Conservation (phyloP, 2,888 invertebrate species). For the Drosophila formosana region DNA sequence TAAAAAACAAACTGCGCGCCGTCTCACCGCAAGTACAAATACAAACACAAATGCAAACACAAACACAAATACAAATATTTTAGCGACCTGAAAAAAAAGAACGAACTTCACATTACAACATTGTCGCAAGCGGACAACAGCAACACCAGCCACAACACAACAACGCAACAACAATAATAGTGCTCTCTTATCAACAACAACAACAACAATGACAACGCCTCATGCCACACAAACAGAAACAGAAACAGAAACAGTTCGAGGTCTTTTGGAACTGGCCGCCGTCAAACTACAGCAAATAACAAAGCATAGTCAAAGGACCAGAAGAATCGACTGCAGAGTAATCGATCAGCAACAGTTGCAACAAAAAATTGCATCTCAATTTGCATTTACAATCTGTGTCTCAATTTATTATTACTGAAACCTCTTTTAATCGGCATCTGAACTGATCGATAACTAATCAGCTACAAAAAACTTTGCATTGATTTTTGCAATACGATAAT, state of each 20-base stretch:
- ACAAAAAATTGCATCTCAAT: too few relatives aligned
- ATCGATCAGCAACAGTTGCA: neutral
- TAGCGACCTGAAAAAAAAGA: constrained; percentile 60
- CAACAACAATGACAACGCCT: constrained; percentile 39
- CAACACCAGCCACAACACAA: constrained; percentile 31
- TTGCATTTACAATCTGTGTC: too few relatives aligned
- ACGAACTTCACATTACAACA: constrained; percentile 51
- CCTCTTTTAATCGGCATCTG: too few relatives aligned
- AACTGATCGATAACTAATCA: too few relatives aligned
- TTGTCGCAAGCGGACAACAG: constrained; percentile 43
- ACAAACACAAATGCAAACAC: constrained; percentile 64
- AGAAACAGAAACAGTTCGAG: constrained; percentile 44
- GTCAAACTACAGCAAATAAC: constrained; percentile 12
- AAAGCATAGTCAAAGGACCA: neutral
- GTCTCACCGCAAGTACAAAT: constrained; percentile 52
- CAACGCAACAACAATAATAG: constrained; percentile 26
- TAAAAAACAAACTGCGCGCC: constrained; percentile 43
- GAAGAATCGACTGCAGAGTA: neutral
- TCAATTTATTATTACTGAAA: too few relatives aligned
- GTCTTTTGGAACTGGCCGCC: constrained; percentile 45
- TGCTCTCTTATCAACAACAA: constrained; percentile 55
- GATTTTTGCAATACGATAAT: too few relatives aligned
- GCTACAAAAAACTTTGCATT: too few relatives aligned
- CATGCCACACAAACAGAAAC: constrained; percentile 26
- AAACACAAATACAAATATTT: constrained; percentile 72